A percentile compares a stretch with the other conserved stretches of the same genome.
Conservation (phyloP, 2,888 invertebrate genomes). For the Gerris lacustris region DNA sequence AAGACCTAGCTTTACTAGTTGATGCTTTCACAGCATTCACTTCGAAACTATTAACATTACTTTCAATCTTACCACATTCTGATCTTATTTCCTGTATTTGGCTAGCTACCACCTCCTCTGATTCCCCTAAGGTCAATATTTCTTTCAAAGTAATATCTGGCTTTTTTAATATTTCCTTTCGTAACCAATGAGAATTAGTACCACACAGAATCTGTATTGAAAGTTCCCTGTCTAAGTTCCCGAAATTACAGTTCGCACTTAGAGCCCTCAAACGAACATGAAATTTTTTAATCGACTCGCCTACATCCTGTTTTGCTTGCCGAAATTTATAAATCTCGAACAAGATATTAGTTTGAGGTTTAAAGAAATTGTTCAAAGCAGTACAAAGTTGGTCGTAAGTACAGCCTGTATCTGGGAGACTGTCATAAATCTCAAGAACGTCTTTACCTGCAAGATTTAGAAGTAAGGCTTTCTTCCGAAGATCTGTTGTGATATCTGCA, state of each 20-base stretch:
- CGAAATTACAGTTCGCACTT: neutral
- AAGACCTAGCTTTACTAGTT: too few species aligned
- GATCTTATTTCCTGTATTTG: neutral
- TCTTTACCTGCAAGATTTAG: too few species aligned
- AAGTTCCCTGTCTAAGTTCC: neutral
- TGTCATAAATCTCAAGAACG: too few species aligned
- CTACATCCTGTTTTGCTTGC: neutral
- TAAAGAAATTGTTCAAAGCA: too few species aligned
- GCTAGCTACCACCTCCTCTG: neutral
- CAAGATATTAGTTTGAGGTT: too few species aligned
- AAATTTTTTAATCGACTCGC: neutral
- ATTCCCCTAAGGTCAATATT: neutral
- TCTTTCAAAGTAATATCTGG: neutral
- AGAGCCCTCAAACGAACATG: neutral
- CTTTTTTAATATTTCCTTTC: neutral
- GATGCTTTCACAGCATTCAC: too few species aligned
- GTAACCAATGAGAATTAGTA: neutral
- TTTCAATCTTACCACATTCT: neutral
- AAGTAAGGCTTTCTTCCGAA: too few species aligned
- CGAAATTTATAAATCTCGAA: neutral
- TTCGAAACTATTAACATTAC: neutral
- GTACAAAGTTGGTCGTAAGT: too few species aligned
- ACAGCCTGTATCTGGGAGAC: too few species aligned
- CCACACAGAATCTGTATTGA: neutral
- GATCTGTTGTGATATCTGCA: too few species aligned